Evolutionary conservation across 2,113 vertebrate species (phyloP).

Genomic region (Melanostigma gelatinosum): DNA sequence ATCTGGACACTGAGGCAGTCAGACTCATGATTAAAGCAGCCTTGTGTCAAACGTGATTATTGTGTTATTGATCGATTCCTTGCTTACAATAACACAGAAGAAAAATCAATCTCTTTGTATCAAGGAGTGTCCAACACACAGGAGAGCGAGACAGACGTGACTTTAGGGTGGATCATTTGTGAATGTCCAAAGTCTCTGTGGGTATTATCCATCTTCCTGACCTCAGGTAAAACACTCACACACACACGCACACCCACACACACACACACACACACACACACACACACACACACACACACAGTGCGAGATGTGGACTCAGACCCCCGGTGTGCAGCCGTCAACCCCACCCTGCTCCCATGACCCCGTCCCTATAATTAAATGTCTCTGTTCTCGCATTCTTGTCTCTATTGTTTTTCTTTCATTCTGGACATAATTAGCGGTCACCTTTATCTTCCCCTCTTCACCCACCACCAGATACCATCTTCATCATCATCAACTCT

Average conservation of each 20-base stretch:
- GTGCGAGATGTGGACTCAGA: slow-evolving; percentile 46
- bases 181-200: slow-evolving; percentile 49
- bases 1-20: background rate
- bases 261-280: slow-evolving; percentile 31
- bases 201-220: slow-evolving; percentile 42
- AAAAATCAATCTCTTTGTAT: slow-evolving; percentile 29
- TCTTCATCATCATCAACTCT: slow-evolving; percentile 1
- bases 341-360: slow-evolving; percentile 58
- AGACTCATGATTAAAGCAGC: background rate
- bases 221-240: slow-evolving; percentile 45
- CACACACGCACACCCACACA: slow-evolving; percentile 31
- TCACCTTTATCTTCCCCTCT: slow-evolving; percentile 44
- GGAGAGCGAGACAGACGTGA: slow-evolving; percentile 23
- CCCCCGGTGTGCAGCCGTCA: slow-evolving; percentile 55
- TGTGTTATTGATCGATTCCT: slow-evolving; percentile 25
- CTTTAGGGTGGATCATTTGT: slow-evolving; percentile 32
- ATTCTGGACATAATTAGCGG: slow-evolving; percentile 70
- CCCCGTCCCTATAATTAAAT: slow-evolving; percentile 66
- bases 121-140: background rate
- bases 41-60: slow-evolving; percentile 30
- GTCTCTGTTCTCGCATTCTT: slow-evolving; percentile 65
- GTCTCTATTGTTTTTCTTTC: slow-evolving; percentile 69
- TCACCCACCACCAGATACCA: background rate
- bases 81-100: slow-evolving; percentile 26
- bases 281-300: slow-evolving; percentile 17